Base-by-base conservation (phyloP, 2,113 vertebrate genomes). In the Cyanoliseus patagonus region DNA sequence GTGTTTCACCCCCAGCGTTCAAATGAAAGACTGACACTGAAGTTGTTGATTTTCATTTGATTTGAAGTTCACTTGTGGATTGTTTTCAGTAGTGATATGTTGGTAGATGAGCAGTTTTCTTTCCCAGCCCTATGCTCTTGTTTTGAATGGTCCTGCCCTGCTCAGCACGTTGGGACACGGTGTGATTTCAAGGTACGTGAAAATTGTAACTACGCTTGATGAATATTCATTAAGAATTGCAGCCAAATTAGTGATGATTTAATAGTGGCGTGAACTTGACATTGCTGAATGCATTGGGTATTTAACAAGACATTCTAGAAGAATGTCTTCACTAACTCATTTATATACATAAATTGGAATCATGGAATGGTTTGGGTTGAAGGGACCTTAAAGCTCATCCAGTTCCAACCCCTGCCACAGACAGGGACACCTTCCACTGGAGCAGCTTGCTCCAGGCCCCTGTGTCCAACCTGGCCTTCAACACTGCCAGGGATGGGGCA, bases 81-180 rank as follows among this genome's bases (percentile, higher is more conserved):
- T 18, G 33, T 27, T 46, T 83, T 35, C 20, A 47, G 19, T 59
- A 7, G 22, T 19, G 19, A n/a, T 39, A 0, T 18, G 28, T 59
- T 49, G 83, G 30, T n/a, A 2, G 14, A 28, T 6, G 37, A 86
- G 17, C 2, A 31, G 53, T 69, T 86, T 80, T 63, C 41, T 72
- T 53, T 39, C 19, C n/a, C 46, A 19, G 51, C 12, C 37, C 44
- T 68, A 1, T 2, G 1, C 14, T 81, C 35, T 27, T 24, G 53
- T 5, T 27, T 2, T 7, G 47, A 72, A 47, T 3, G 35, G 23
- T 63, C n/a, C 59, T 37, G 37, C 16, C 67, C 63, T 30, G 28
- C 23, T 66, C 30, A 30, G 49, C 77, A 7, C 0, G 0, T 2
- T n/a, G 51, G 37, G 69, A 49, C 47, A 5, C 16, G 39, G 53